Evolutionary conservation across 2,113 vertebrate species (phyloP), one percentile per base, ranked within the genome.

Genomic region (Apodemus speciosus): DNA sequence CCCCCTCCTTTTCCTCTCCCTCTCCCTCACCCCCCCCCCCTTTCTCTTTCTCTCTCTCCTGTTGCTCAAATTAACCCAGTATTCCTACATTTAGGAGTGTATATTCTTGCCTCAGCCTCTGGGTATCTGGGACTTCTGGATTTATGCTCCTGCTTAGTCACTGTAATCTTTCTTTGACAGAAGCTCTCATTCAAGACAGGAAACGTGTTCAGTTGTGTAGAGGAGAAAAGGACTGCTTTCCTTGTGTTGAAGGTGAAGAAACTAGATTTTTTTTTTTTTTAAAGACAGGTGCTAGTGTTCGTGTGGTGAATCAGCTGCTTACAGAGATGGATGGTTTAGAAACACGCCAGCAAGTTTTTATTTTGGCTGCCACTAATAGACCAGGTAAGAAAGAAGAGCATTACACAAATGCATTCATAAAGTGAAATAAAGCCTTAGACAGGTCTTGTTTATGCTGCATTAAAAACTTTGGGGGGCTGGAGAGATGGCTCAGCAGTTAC

Each of bases 261-360:
- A 58, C 27, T 56, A 0, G 62, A 16, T 76, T 83, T 85, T 20
- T 51, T 53, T 53, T 32, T 35, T 84, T 90, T 68, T 66, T 85
- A 10, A 51, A 99, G 99, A 98, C 99, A 4, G 99, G 99, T 25
- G 98, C 99, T 97, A 99, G 99, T 9, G 98, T 99, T 9, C 98
- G 99, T 8, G 99, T 99, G 0, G 99, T 99, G 43, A 99, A 99
- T 97, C 99, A 99, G 98, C 98, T 99, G 27, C 99, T 99, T 7
- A 99, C 99, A 0, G 99, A 99, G 98, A 99, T 99, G 99, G 99
- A 99, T 8, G 99, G 99, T 40, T 96, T 99, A 81, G 99, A 99
- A 98, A 95, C 98, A 1, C 98, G 99, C 6, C 98, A 97, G 51
- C 99, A 99, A 94, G 99, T 99, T 58, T 99, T 99, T 97, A 99